Base-by-base conservation (phyloP, 2,113 vertebrate species). In the Stigmatopora argus region DNA sequence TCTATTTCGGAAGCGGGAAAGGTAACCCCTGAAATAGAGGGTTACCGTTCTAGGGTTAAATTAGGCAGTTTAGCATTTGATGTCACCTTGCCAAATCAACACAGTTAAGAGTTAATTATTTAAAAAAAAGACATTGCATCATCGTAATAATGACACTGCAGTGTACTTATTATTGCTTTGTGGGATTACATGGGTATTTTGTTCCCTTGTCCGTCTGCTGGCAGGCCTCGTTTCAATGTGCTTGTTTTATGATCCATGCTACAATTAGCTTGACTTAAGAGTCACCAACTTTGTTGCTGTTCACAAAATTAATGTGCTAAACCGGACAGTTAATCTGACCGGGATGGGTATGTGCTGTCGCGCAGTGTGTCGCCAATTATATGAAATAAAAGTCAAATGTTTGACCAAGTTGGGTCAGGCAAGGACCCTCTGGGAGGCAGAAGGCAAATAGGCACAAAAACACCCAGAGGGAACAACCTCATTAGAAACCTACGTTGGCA, bases 401-500 rank as follows among this genome's bases (percentile, higher is more conserved):
- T 65, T 72, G 83, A 80, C 72, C 4, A 18, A 68, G 72, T 65
- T 64, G 70, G 75, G 78, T 82, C 78, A 81, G 53, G 66, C 71
- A n/a, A n/a, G n/a, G n/a, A 79, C 77, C 78, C 71, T 66, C 67
- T 53, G 64, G 46, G 71, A 71, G 66, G 70, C 31, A 14, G 73
- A 65, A 78, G 67, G 51, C 66, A 59, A 75, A 71, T 71, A 68
- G 59, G 77, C 81, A 66, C 66, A 85, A 82, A 85, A 73, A 58
- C 85, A 26, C 69, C 69, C 17, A 13, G 31, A 77, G 73, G 68
- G 76, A 79, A 53, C 61, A 75, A 49, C 64, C 66, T 84, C 76
- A 85, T 84, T 83, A 75, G 79, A 81, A 83, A 82, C 59, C 18
- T 18, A 69, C 80, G 70, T 67, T 73, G 64, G 62, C 75, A 77